Base-by-base conservation (phyloP, 2,888 invertebrate genomes). In the Sminthurinus aureus region DNA sequence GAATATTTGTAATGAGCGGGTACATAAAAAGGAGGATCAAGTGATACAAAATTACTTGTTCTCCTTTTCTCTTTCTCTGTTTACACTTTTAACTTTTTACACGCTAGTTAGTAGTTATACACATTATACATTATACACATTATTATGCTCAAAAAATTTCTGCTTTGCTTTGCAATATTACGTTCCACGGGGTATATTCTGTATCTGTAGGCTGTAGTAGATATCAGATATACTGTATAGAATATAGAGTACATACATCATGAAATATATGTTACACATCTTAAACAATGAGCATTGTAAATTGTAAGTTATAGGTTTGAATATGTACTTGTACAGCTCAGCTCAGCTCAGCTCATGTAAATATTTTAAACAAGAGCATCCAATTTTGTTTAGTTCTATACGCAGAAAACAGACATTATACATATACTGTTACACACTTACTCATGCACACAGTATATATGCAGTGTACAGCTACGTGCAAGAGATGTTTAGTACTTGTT, bases 121-220 rank as follows among this genome's bases (percentile, higher is more conserved):
- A 71, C 24, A 26, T 71, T 71, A 20, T 66, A 18, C 20, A 18
- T 64, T 67, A 20, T 67, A 67, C 67, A 71, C 24, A 26, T 71
- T 71, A 15, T n/a, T 20, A 26, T 71, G 13, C 24, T 71, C 24
- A 71, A 71, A 71, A 71, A 4, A 38, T 71, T 71, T 24, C 24
- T 24, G 26, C 71, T 24, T 71, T 24, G 26, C 71, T 24, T 71
- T 71, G 71, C 71, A 71, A 71, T 71, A 71, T 24, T 71, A 71
- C 26, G 2, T 24, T 38, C 38, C 38, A 38, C 38, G 38, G 38
- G 38, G 38, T 4, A 38, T 38, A 38, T 38, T 38, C 38, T 38
- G 38, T 38, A 38, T 38, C 22, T 20, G n/a, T 64, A 11, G 8
- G 6, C 20, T 67, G n/a, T n/a, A 67, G 67, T 20, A 13, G 2